A percentile compares a stretch with the other conserved stretches of the same genome.
Conservation (phyloP, 2,113 vertebrate genomes). For the Triplophysa dalaica region DNA sequence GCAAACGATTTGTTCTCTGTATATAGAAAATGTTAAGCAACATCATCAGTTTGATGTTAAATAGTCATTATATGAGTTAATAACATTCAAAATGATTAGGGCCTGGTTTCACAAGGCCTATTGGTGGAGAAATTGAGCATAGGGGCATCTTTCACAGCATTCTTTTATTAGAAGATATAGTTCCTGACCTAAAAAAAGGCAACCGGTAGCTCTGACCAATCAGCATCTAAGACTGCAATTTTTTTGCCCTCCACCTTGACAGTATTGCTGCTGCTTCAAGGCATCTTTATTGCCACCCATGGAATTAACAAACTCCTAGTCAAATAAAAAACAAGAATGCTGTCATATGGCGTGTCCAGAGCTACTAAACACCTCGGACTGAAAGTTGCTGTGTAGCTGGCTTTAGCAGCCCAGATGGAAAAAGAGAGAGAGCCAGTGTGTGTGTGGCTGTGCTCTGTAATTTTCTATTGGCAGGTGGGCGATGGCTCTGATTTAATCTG, state of each 20-base stretch:
- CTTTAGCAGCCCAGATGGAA: constrained; percentile 36
- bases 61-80: too few relatives aligned
- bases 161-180: too few relatives aligned
- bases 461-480: constrained; percentile 75
- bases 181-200: too few relatives aligned
- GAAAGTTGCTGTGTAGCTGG: constrained; percentile 8
- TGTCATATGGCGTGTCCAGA: constrained; percentile 14
- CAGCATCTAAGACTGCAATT: background rate
- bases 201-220: too few relatives aligned
- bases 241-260: background rate
- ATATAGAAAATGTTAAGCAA: too few relatives aligned
- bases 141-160: too few relatives aligned
- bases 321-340: constrained; percentile 4
- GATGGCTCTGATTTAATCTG: constrained; percentile 76
- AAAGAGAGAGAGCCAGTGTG: background rate
- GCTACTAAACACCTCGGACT: constrained; percentile 23
- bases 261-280: constrained; percentile 23
- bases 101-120: too few relatives aligned
- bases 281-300: constrained; percentile 5
- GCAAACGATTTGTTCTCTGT: too few relatives aligned
- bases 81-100: too few relatives aligned
- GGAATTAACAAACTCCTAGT: constrained; percentile 15
- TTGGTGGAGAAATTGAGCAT: too few relatives aligned
- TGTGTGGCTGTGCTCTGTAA: constrained; percentile 42
- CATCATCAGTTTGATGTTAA: too few relatives aligned